These are phyloP conservation scores for Crypturellus tataupa DNA, from an alignment of 2,797 vertebrate species.

Conservation along the genomic window DNA sequence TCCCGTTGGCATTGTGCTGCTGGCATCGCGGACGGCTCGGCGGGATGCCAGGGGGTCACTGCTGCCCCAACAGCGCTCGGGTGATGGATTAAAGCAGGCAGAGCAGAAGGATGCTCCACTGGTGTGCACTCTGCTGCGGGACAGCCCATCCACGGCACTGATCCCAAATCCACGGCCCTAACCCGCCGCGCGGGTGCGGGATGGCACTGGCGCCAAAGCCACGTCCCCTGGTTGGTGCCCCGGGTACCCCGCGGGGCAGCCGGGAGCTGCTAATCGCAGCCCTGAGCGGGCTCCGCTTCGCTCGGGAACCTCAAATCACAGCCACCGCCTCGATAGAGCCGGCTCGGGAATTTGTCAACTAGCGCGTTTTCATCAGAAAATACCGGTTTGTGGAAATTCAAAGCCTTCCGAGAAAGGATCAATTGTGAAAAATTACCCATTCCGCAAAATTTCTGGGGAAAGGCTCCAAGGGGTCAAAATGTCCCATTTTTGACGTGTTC, in stretches of 20 bases:
- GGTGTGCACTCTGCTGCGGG: background rate
- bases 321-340: background rate
- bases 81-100: background rate
- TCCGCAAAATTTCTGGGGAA: constrained; percentile 45
- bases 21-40: accelerated
- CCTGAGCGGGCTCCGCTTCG: background rate
- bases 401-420: constrained; percentile 44
- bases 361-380: constrained; percentile 39
- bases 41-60: no score
- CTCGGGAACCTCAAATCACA: constrained; percentile 33
- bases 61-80: background rate
- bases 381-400: constrained; percentile 46
- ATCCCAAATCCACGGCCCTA: background rate
- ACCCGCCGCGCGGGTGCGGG: no score
- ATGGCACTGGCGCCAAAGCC: background rate
- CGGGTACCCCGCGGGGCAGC: background rate
- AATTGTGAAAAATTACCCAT: constrained; percentile 63
- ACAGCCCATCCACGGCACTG: no score
- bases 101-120: background rate
- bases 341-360: background rate
- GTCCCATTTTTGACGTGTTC: constrained; percentile 31
- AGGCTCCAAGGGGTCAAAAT: constrained; percentile 55
- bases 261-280: background rate
- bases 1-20: no score
- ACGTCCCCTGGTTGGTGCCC: background rate